Evolutionary conservation across 2,888 invertebrate species (phyloP).

Genomic region (Oxyteleia sp.): DNA sequence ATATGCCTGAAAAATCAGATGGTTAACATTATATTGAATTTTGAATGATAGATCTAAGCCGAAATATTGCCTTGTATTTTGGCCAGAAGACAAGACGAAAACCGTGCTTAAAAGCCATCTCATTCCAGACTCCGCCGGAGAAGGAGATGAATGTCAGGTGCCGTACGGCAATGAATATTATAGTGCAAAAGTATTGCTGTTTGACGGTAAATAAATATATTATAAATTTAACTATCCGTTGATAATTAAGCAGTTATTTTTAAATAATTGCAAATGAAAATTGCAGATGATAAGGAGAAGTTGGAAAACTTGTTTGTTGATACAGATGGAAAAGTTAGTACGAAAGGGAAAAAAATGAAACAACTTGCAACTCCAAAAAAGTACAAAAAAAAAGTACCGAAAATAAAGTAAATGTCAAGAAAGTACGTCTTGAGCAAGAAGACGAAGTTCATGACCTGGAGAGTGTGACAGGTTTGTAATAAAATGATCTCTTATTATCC

Average conservation of each 20-base stretch:
- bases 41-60: no score
- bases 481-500: no score
- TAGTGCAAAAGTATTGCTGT: background rate
- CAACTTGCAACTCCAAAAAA: background rate
- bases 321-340: background rate
- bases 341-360: conserved; percentile 1
- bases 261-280: no score
- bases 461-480: no score
- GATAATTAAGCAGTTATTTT: no score
- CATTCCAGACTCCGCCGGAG: background rate
- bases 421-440: no score
- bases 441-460: no score
- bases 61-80: conserved; percentile 18
- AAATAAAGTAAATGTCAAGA: no score
- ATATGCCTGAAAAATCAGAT: no score
- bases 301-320: background rate
- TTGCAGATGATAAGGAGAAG: background rate
- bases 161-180: background rate
- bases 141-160: conserved; percentile 3
- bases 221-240: no score
- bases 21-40: no score
- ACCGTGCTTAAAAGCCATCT: background rate
- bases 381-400: background rate
- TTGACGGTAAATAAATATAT: conserved; percentile 11
- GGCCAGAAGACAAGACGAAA: conserved; percentile 2